Evolutionary conservation across 2,888 invertebrate genomes (phyloP), one percentile per base, ranked within the genome.

Genomic region (Cephalotes varians): DNA sequence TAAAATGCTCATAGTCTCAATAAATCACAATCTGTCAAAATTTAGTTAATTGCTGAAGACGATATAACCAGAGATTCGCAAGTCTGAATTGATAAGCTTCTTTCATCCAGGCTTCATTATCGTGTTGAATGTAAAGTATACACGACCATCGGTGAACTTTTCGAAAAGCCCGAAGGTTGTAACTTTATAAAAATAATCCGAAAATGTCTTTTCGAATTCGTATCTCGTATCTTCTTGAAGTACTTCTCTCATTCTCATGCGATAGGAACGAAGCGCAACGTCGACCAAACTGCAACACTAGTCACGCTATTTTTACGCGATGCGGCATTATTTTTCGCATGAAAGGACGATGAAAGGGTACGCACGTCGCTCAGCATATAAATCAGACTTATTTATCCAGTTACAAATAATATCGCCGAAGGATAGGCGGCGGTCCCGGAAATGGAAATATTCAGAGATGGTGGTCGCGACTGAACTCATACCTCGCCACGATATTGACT

Each of bases 1-100:
- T n/a, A 62, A 88, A 73, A 86, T 9, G n/a, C 18, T 18, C 86
- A 84, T 83, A n/a, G n/a, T n/a, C n/a, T n/a, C n/a, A n/a, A n/a
- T n/a, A 82, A 72, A 65, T 1, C 3, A 44, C 25, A 74, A 28
- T 9, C 9, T 12, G 12, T n/a, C n/a, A n/a, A 60, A 34, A 79
- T 72, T 85, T 86, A 73, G 76, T 83, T 76, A 72, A 65, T 74
- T 83, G 34, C 12, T 72, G 56, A 64, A 80, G 81, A 82, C 60
- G 73, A 81, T 74, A 80, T 51, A 65, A 82, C 15, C 5, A n/a
- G 0, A 15, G 15, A 12, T 54, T 76, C 2, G 15, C 28, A 15
- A 56, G 18, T 77, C 15, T 12, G 7, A 37, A 62, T 37, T n/a
- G 21, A 54, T 15, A 21, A 73, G 21, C 5, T 77, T 34, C 40